Conservation (phyloP, 2,797 vertebrate species). For the Hyperoplus lanceolatus region DNA sequence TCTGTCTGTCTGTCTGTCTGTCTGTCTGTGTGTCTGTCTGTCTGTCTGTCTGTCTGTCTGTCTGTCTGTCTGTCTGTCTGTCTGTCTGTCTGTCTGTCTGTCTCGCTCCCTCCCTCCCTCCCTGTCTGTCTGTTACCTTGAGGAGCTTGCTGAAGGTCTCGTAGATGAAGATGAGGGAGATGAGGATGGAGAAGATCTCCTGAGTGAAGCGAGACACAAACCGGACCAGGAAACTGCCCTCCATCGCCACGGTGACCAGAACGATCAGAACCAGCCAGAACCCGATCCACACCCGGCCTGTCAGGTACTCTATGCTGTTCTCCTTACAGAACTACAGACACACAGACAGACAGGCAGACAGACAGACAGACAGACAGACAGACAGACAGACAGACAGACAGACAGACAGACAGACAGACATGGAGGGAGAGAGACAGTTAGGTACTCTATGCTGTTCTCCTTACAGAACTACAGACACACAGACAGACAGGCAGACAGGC, state of each 20-base stretch:
- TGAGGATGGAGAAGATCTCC: conserved; percentile 97
- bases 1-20: no score
- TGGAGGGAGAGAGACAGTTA: no score
- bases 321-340: conserved; percentile 89
- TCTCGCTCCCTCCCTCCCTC: no score
- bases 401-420: no score
- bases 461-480: no score
- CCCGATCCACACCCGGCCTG: conserved; percentile 94
- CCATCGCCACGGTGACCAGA: conserved; percentile 91
- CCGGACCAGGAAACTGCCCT: conserved; percentile 96
- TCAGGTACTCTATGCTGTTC: conserved; percentile 91
- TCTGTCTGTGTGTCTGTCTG: not conserved
- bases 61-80: no score
- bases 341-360: not conserved
- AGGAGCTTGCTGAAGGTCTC: conserved; percentile 94
- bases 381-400: no score
- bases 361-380: no score
- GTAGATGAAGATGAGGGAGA: conserved; percentile 97
- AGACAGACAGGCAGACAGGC: no score
- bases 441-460: no score
- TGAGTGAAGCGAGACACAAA: conserved; percentile 96
- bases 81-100: no score
- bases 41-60: no score
- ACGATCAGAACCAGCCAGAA: conserved; percentile 95
- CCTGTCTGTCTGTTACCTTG: conserved; percentile 84